Base-by-base conservation (phyloP, 2,113 vertebrate species). In the Epinephelus cyanopodus region DNA sequence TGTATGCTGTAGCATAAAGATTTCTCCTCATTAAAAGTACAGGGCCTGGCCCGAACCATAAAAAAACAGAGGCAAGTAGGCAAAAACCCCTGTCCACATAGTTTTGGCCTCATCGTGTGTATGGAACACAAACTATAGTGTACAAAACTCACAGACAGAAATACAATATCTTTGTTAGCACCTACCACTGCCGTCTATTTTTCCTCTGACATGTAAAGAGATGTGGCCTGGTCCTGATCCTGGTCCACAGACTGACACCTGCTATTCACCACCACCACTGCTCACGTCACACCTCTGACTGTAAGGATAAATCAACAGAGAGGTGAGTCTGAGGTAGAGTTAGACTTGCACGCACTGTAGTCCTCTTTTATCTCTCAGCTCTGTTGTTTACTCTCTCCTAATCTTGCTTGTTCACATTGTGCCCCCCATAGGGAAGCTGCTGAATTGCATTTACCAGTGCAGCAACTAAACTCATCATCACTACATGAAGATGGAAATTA, bases 401-500 rank as follows among this genome's bases (percentile, higher is more conserved):
- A 47, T 81, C 76, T 88, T 77, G 42, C 80, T 84, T 89, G 84
- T 87, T 89, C 87, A 85, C 33, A 81, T 47, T 84, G 88, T 88
- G 91, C 92, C 92, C 84, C 84, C 94, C 33, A 81, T 84, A 78
- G 90, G 82, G 37, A 19, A 61, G 58, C 63, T 48, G 37, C 19
- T 47, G 85, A 62, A 93, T n/a, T 93, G 71, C 87, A 73, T 11
- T n/a, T 29, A 11, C 27, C 3, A 33, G 7, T 18, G 21, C 48
- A 47, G 45, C 67, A 62, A 15, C 25, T 21, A 13, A 47, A 68
- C 37, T 19, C 18, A 11, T 18, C 48, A 45, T n/a, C 45, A 33
- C 42, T 11, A 42, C 10, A 29, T 19, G 2, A 25, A 9, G 18
- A 50, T 6, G 48, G 3, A 63, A 74, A 78, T 27, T 0, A 21